Evolutionary conservation across 2,797 vertebrate species (phyloP).

Genomic region (Alauda arvensis): DNA sequence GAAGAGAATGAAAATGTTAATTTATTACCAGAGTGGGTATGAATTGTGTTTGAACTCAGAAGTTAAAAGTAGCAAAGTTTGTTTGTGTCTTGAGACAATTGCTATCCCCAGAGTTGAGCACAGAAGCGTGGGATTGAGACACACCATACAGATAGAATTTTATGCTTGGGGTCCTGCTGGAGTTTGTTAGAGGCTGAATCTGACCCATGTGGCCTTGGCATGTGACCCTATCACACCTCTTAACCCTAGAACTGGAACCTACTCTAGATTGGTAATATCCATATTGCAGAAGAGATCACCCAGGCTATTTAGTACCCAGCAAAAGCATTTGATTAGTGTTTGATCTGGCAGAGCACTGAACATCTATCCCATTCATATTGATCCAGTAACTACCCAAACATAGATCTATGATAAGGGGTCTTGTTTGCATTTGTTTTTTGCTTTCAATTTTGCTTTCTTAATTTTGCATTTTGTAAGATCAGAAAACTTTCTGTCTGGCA

Average conservation of each 20-base stretch:
- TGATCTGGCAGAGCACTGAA: neutral
- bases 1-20: neutral
- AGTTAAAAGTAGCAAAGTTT: neutral
- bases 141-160: neutral
- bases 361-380: neutral
- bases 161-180: neutral
- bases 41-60: neutral
- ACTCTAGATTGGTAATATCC: neutral
- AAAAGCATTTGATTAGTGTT: neutral
- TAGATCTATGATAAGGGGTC: fast-evolving
- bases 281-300: neutral
- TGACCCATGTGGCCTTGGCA: neutral
- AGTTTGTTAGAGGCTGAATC: neutral
- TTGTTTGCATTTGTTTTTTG: neutral
- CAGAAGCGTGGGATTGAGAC: neutral
- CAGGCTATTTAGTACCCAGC: neutral
- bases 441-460: neutral
- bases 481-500: neutral
- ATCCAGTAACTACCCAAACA: neutral
- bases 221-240: neutral
- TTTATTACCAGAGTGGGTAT: neutral
- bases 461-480: neutral
- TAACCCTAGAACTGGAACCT: neutral
- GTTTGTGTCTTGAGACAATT: neutral
- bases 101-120: neutral